phyloP scores from a whole-genome alignment of 2,113 vertebrate genomes.

The Sclerurus mexicanus region DNA sequence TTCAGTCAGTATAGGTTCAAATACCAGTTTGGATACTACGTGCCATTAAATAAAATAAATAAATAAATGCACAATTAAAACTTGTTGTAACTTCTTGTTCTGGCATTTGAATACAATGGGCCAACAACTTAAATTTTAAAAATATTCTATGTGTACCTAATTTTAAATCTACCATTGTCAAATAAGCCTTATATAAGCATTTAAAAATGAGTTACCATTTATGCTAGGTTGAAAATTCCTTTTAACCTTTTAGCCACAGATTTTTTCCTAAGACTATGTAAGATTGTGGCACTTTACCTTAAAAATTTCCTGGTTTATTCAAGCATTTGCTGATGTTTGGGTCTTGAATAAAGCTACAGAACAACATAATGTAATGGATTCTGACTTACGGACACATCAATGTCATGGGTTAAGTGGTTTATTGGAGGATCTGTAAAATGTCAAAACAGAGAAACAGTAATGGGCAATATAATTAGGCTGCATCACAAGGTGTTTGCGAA shows the following conservation, averaged over 20 bases:
- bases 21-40: neutral
- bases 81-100: neutral
- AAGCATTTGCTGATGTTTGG: neutral
- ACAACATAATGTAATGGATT: neutral
- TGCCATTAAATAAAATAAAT: neutral
- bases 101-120: neutral
- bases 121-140: neutral
- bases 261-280: neutral
- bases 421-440: neutral
- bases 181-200: neutral
- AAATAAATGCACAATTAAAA: neutral
- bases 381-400: neutral
- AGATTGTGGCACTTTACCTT: neutral
- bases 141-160: neutral
- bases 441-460: neutral
- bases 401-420: neutral
- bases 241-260: neutral
- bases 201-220: neutral
- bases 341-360: neutral
- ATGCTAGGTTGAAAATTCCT: neutral
- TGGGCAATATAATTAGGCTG: neutral
- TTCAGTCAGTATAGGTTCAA: neutral
- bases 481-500: neutral
- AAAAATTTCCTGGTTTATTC: neutral
- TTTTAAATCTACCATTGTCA: neutral